Percentiles rank a stretch among this genome's conserved stretches.
Conservation (phyloP, 2,113 vertebrate genomes). For the Calyptomena viridis region DNA sequence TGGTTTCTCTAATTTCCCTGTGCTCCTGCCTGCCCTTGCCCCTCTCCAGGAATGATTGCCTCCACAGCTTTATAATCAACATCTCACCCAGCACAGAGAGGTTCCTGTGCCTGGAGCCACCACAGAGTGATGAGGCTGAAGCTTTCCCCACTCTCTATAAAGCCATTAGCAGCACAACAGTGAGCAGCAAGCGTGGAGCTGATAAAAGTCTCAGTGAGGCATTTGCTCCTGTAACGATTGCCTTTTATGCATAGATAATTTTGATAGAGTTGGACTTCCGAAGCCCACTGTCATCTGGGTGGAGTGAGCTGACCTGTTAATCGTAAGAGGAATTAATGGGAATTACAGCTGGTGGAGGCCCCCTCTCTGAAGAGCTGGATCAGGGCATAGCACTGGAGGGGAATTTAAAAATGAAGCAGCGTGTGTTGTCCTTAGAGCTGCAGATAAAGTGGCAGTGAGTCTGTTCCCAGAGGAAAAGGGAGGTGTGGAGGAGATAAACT, state of each 20-base stretch:
- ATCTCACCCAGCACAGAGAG: background rate
- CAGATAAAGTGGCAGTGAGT: slow-evolving; percentile 12
- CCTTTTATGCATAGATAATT: slow-evolving; percentile 59
- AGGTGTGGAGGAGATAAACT: background rate
- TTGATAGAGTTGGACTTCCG: slow-evolving; percentile 44
- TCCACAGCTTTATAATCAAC: slow-evolving; percentile 21
- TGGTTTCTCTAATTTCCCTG: background rate
- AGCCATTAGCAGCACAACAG: background rate
- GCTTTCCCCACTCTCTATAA: background rate
- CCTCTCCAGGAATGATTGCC: background rate
- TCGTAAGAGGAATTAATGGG: slow-evolving; percentile 58
- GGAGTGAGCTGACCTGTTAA: slow-evolving; percentile 62
- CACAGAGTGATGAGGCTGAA: background rate
- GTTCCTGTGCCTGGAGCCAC: background rate
- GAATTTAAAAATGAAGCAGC: background rate
- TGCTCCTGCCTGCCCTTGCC: background rate
- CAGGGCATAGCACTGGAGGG: background rate
- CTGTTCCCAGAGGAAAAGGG: background rate
- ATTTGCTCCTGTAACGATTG: slow-evolving; percentile 22
- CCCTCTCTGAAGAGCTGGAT: slow-evolving; percentile 5
- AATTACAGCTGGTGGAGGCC: slow-evolving; percentile 5
- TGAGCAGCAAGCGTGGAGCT: background rate
- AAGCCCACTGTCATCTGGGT: slow-evolving; percentile 27
- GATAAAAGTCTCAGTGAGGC: slow-evolving; percentile 36
- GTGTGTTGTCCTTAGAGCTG: background rate